phyloP scores from a whole-genome alignment of 2,888 invertebrate species.

The Thymelicus sylvestris region DNA sequence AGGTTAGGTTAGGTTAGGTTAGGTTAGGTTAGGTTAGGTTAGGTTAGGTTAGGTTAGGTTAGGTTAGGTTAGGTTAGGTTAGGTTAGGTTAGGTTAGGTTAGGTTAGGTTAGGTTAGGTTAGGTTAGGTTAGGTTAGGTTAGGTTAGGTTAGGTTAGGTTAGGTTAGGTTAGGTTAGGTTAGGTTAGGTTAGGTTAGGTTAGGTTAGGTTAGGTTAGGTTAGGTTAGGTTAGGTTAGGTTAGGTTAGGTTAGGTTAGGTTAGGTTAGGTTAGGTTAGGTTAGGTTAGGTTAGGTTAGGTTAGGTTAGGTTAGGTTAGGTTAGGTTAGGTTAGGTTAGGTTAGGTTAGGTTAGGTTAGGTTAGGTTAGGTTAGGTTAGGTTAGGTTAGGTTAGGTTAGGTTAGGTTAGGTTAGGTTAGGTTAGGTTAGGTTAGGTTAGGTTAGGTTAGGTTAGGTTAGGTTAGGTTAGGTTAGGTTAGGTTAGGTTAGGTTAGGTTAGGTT shows the following conservation, averaged over 20 bases:
- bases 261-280: too few relatives aligned
- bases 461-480: slow-evolving; percentile 46
- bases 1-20: slow-evolving; percentile 50
- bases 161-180: slow-evolving; percentile 46
- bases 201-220: too few relatives aligned
- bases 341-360: slow-evolving; percentile 46
- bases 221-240: too few relatives aligned
- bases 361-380: slow-evolving; percentile 44
- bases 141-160: slow-evolving; percentile 46
- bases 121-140: slow-evolving; percentile 42
- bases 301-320: slow-evolving; percentile 46
- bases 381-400: slow-evolving; percentile 46
- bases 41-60: slow-evolving; percentile 44
- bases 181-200: slow-evolving; percentile 39
- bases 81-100: slow-evolving; percentile 44
- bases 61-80: slow-evolving; percentile 47
- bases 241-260: too few relatives aligned
- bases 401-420: slow-evolving; percentile 51
- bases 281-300: slow-evolving; percentile 46
- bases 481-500: slow-evolving; percentile 47
- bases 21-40: slow-evolving; percentile 50
- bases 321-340: slow-evolving; percentile 45
- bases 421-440: slow-evolving; percentile 48
- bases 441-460: slow-evolving; percentile 46
- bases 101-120: slow-evolving; percentile 43